These are phyloP conservation scores for Antechinus stuartii DNA, from an alignment of 2,113 vertebrate genomes.

Conservation along the genomic window DNA sequence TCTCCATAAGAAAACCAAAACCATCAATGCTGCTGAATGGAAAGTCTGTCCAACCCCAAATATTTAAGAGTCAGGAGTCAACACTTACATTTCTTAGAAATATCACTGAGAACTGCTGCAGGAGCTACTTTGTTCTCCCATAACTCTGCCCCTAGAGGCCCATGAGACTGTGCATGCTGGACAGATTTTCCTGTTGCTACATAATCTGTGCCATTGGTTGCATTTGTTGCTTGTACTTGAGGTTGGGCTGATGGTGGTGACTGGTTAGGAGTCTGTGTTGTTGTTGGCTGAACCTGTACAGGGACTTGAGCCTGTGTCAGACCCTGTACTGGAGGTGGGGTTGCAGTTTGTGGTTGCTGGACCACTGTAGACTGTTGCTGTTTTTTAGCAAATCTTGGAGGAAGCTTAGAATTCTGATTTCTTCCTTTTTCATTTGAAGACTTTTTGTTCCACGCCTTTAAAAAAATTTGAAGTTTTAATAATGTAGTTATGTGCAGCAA, in stretches of 20 bases:
- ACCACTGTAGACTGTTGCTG: conserved; percentile 87
- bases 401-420: conserved; percentile 93
- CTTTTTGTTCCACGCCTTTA: conserved; percentile 97
- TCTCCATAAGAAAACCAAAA: background rate
- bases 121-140: conserved; percentile 96
- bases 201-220: conserved; percentile 87
- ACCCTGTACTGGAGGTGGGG: conserved; percentile 76
- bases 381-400: conserved; percentile 98
- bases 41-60: background rate
- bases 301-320: conserved; percentile 81
- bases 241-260: conserved; percentile 76
- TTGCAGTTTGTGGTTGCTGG: conserved; percentile 80
- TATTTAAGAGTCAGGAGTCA: background rate
- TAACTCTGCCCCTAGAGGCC: conserved; percentile 90
- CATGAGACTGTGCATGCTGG: conserved; percentile 86
- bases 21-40: background rate
- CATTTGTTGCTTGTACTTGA: conserved; percentile 73
- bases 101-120: conserved; percentile 90
- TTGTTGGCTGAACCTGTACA: conserved; percentile 74
- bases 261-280: conserved; percentile 77
- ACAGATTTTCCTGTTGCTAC: conserved; percentile 85
- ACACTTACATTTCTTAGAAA: conserved; percentile 95
- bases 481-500: conserved; percentile 29
- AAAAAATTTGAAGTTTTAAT: conserved; percentile 30
- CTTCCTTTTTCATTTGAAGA: conserved; percentile 93